Percentiles rank a stretch among this genome's conserved stretches.
These are phyloP conservation scores for Bothrops jararaca DNA, from an alignment of 2,113 vertebrate genomes.

Conservation along the genomic window DNA sequence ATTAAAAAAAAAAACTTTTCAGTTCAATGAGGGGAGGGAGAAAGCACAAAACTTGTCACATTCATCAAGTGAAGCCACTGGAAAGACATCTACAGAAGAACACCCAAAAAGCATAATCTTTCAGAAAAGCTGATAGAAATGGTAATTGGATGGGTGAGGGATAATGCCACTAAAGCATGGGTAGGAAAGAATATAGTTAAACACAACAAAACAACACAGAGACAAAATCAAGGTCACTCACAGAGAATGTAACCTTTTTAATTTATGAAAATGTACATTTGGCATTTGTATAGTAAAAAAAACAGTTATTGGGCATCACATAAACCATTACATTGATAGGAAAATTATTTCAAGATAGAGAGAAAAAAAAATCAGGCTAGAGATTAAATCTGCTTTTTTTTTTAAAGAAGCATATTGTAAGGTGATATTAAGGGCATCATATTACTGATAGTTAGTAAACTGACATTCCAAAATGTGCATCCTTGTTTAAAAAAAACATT, in stretches of 20 bases:
- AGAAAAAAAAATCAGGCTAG: slow-evolving; percentile 29
- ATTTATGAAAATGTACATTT: slow-evolving; percentile 71
- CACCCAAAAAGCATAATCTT: slow-evolving; percentile 99
- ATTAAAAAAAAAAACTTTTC: slow-evolving; percentile 86
- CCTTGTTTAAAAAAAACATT: slow-evolving; percentile 35
- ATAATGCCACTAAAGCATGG: slow-evolving; percentile 87
- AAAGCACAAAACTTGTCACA: slow-evolving; percentile 99
- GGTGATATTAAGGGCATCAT: slow-evolving; percentile 38
- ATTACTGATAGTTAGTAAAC: slow-evolving; percentile 60
- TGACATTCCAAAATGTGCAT: slow-evolving; percentile 41
- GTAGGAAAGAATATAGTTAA: slow-evolving; percentile 70
- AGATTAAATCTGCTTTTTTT: slow-evolving; percentile 56
- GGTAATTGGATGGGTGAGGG: slow-evolving; percentile 90
- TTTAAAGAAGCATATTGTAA: slow-evolving; percentile 54
- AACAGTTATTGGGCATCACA: slow-evolving; percentile 70
- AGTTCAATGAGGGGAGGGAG: slow-evolving; percentile 93
- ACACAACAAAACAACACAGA: neutral
- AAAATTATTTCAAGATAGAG: slow-evolving; percentile 57
- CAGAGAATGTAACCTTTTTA: slow-evolving; percentile 69
- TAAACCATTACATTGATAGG: slow-evolving; percentile 55
- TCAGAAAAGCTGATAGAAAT: slow-evolving; percentile 93
- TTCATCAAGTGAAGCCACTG: slow-evolving; percentile 99
- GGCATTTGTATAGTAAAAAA: slow-evolving; percentile 56
- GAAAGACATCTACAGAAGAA: slow-evolving; percentile 96
- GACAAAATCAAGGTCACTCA: slow-evolving; percentile 75